These are phyloP conservation scores for Anisognathus igniventris DNA, from an alignment of 2,797 vertebrate species.

Conservation along the genomic window DNA sequence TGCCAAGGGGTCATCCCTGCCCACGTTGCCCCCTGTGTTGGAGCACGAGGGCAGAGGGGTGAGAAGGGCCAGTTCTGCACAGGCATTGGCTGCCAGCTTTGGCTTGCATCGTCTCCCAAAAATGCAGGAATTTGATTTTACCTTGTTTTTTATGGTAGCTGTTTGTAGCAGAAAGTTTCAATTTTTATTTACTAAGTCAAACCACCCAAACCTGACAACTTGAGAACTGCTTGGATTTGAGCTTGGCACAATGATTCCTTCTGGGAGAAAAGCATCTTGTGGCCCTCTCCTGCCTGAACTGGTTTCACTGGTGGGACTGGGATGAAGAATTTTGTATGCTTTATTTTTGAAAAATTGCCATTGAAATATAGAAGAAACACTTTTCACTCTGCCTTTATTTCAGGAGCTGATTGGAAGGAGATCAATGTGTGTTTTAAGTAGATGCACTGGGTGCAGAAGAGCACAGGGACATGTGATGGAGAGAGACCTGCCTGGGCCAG, in stretches of 20 bases:
- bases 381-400: not conserved
- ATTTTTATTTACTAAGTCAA: not conserved
- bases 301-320: not conserved
- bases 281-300: not conserved
- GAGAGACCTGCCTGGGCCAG: not conserved
- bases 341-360: not conserved
- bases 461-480: not conserved
- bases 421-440: not conserved
- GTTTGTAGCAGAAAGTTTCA: not conserved
- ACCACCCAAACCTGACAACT: not conserved
- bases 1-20: not conserved
- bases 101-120: accelerated
- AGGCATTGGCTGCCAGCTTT: not conserved
- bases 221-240: not conserved
- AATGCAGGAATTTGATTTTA: not conserved
- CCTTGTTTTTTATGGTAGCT: not conserved
- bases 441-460: not conserved
- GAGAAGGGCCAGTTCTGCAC: not conserved
- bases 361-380: not conserved
- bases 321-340: not conserved
- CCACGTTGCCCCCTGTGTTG: accelerated
- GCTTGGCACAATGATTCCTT: not conserved
- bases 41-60: accelerated
- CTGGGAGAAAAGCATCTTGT: not conserved
- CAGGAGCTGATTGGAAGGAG: not conserved